Base-by-base conservation (phyloP, 2,113 vertebrate species). In the Dascyllus trimaculatus region DNA sequence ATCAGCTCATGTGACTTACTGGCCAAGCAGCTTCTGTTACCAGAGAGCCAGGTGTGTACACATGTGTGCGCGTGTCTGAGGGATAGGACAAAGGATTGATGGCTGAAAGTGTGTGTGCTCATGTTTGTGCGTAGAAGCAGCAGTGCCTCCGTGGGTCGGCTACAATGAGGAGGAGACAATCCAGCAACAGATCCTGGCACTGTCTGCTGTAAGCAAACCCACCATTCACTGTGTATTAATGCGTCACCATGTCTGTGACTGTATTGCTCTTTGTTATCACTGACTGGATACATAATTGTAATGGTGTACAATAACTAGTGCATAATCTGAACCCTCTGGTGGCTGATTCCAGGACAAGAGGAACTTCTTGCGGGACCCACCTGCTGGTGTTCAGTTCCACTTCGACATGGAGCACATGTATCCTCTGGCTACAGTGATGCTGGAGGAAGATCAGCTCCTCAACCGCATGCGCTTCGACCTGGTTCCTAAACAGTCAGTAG, bases 151-250 rank as follows among this genome's bases (percentile, higher is more conserved):
- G 0, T 99, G 98, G 98, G 96, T 97, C 45, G 97, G 98, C 59
- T 99, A 97, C 91, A 98, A 95, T 63, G 98, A 99, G 70, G 98
- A 99, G 85, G 98, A 99, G 89, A 97, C 96, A 11, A 99, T 99
- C 91, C 97, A 98, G 61, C 98, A 98, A 71, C 98, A 99, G 92
- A 98, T 99, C 74, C 77, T 99, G 35, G 97, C 98, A 81, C 93
- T 99, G 81, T 99, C 98, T 40, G 98, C 98, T 59, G 98, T 99
- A 90, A 96, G 97, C 91, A 68, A 43, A 59, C 1, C n/a, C 58
- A 14, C 7, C 4, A 0, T 19, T 5, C 5, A 0, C 24, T 19
- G 8, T 21, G 13, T 2, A 35, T 9, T 1, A 51, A 0, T 21
- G 19, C 32, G 18, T 51, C 7, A 49, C 22, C 18, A 18, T 0